Conservation (phyloP, 2,797 vertebrate genomes). For the Tapirus indicus region DNA sequence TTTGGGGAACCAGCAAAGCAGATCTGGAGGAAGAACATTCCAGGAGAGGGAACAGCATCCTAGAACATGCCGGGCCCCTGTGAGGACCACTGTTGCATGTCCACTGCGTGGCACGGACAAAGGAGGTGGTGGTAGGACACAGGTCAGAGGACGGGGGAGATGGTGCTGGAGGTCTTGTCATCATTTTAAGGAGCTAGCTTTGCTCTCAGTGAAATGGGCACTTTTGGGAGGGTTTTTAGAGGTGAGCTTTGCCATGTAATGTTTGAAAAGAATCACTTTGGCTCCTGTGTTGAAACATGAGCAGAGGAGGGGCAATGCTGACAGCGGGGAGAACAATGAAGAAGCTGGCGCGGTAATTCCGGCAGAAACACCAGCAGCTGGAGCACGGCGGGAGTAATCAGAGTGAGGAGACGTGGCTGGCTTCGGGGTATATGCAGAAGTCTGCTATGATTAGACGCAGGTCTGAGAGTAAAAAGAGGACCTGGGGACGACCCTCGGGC, state of each 20-base stretch:
- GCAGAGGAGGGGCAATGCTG: not conserved
- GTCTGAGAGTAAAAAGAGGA: not conserved
- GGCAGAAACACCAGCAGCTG: not conserved
- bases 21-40: not conserved
- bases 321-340: not conserved
- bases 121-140: not conserved
- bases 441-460: not conserved
- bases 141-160: not conserved
- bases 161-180: not conserved
- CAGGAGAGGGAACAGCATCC: not conserved
- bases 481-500: not conserved
- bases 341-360: not conserved
- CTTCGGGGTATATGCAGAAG: not conserved
- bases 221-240: not conserved
- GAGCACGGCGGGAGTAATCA: not conserved
- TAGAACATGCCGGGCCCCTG: not conserved
- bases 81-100: not conserved
- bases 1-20: not conserved
- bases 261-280: conserved; percentile 1
- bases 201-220: not conserved
- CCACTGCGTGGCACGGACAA: not conserved
- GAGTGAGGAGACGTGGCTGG: not conserved
- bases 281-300: not conserved
- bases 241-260: not conserved
- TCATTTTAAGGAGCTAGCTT: not conserved